phyloP scores from a whole-genome alignment of 2,888 invertebrate genomes.

The Apamea sordens region DNA sequence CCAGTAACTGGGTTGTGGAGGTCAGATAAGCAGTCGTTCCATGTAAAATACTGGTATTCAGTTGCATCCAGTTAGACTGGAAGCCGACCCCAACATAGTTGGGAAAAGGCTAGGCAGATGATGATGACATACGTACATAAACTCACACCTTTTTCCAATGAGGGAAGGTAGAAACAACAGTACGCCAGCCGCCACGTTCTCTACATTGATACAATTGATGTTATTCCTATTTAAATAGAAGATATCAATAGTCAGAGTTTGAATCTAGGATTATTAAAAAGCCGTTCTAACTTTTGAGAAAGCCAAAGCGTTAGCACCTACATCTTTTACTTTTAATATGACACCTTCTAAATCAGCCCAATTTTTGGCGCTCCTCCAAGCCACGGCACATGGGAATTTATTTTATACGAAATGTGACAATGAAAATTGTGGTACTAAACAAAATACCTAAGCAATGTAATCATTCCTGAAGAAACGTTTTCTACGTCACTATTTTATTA shows the following conservation, averaged over 20 bases:
- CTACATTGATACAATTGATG: background rate
- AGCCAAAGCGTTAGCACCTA: background rate
- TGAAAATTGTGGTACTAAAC: background rate
- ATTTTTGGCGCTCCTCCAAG: conserved; percentile 19
- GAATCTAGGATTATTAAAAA: background rate
- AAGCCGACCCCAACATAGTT: no score
- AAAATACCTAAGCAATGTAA: background rate
- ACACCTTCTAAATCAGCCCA: background rate
- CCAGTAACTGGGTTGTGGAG: no score
- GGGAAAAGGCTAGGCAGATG: no score
- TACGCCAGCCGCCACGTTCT: no score
- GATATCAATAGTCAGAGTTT: no score
- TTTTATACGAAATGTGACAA: background rate
- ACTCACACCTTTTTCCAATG: no score
- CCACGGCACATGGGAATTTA: background rate
- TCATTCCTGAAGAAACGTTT: background rate
- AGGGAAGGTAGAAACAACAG: no score
- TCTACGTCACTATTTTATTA: background rate
- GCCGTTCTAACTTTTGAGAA: background rate
- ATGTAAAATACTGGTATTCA: no score
- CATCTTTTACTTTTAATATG: conserved; percentile 16
- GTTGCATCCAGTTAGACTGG: no score
- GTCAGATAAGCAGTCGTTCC: no score
- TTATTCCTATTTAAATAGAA: background rate
- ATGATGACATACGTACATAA: no score